A percentile compares a stretch with the other conserved stretches of the same genome.
These are phyloP conservation scores for Penaeus vannamei DNA, from an alignment of 1,140 invertebrate genomes.

Conservation along the genomic window DNA sequence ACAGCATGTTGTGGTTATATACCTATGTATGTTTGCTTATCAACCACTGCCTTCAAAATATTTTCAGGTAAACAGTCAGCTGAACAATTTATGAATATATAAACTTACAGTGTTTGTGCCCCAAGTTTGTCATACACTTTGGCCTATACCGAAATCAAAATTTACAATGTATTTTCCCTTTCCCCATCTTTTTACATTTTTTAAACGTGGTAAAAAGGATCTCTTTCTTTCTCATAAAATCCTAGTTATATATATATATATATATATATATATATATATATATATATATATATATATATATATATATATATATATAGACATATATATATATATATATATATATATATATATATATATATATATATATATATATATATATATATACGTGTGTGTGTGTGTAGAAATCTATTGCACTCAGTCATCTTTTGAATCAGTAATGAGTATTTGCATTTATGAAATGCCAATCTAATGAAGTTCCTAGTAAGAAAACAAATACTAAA, in stretches of 20 bases:
- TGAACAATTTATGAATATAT: too few relatives aligned
- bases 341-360: conserved; percentile 27
- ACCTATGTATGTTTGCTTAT: too few relatives aligned
- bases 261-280: background rate
- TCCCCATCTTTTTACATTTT: too few relatives aligned
- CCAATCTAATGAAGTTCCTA: background rate
- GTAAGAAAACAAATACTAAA: too few relatives aligned
- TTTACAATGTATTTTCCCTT: too few relatives aligned
- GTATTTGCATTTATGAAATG: background rate
- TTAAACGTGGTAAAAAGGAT: background rate
- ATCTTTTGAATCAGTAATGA: background rate
- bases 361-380: background rate
- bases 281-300: conserved; percentile 14
- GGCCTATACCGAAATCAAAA: too few relatives aligned
- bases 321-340: conserved; percentile 27
- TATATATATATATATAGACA: background rate
- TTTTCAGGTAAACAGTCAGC: too few relatives aligned
- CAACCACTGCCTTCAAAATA: too few relatives aligned
- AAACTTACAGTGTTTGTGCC: too few relatives aligned
- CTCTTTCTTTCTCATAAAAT: background rate
- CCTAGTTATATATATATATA: conserved; percentile 14
- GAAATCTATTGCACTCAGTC: background rate
- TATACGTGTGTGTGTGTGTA: background rate
- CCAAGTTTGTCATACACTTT: too few relatives aligned
- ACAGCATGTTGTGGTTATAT: too few relatives aligned